These are phyloP conservation scores for Pterostichus madidus DNA, from an alignment of 2,888 invertebrate genomes.

Conservation along the genomic window DNA sequence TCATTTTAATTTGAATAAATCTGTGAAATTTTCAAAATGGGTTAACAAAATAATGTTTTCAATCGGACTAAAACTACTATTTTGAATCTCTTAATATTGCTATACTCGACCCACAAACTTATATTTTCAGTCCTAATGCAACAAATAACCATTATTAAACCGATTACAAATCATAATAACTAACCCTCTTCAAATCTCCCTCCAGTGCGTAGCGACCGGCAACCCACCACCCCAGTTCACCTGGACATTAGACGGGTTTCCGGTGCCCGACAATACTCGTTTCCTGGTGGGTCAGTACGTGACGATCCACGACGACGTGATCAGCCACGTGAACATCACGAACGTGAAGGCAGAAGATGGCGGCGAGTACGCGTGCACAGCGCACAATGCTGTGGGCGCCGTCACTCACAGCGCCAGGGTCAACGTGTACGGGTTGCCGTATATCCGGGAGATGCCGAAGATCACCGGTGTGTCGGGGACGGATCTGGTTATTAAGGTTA, in stretches of 20 bases:
- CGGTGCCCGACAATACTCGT: conserved; percentile 81
- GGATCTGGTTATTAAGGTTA: conserved; percentile 86
- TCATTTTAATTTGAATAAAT: too few relatives aligned
- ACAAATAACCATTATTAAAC: too few relatives aligned
- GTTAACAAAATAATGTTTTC: too few relatives aligned
- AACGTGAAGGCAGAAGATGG: conserved; percentile 93
- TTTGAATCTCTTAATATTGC: too few relatives aligned
- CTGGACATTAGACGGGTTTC: conserved; percentile 94
- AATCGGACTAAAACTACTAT: too few relatives aligned
- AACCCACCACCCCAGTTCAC: conserved; percentile 95
- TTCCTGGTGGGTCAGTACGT: conserved; percentile 95
- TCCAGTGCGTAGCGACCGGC: conserved; percentile 94
- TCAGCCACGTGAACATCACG: conserved; percentile 94
- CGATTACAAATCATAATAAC: not conserved
- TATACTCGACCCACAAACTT: too few relatives aligned
- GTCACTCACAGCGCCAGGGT: conserved; percentile 91
- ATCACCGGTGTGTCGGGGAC: conserved; percentile 92
- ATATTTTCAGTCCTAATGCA: too few relatives aligned
- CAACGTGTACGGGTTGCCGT: conserved; percentile 93
- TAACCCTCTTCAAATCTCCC: not conserved
- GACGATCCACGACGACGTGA: conserved; percentile 94
- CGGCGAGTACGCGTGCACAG: conserved; percentile 92
- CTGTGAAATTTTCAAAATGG: too few relatives aligned
- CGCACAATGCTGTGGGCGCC: conserved; percentile 89
- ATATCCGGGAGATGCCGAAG: conserved; percentile 92